Percentiles rank a stretch among this genome's conserved stretches.
Conservation (phyloP, 2,888 invertebrate genomes). For the Tortricodes alternella region DNA sequence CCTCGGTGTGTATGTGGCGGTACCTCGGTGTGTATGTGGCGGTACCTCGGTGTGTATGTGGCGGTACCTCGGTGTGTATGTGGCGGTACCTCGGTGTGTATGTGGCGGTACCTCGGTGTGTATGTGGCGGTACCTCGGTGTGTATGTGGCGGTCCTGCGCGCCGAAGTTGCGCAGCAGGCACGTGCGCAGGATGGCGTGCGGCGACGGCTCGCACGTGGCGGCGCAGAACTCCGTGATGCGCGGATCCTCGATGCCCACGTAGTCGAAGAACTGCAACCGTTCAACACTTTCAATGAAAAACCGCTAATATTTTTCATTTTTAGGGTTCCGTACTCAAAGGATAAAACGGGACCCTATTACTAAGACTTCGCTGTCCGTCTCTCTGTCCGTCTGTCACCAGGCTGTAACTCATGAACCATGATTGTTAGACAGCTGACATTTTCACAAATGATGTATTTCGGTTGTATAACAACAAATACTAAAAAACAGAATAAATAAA, state of each 20-base stretch:
- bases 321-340: no score
- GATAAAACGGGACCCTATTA: no score
- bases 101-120: slow-evolving; percentile 84
- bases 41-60: not conserved
- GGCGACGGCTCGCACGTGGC: slow-evolving; percentile 98
- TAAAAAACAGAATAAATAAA: no score
- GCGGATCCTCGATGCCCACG: slow-evolving; percentile 95
- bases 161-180: slow-evolving; percentile 95
- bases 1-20: no score
- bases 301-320: no score
- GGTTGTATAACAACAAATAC: no score
- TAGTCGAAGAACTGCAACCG: slow-evolving; percentile 91
- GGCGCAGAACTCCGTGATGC: slow-evolving; percentile 97
- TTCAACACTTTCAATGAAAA: slow-evolving; percentile 22
- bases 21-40: not conserved
- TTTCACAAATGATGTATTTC: no score
- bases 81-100: not conserved
- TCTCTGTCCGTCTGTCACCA: no score
- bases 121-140: slow-evolving; percentile 84
- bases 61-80: not conserved
- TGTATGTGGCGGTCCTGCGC: slow-evolving; percentile 94
- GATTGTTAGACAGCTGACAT: no score
- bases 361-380: no score
- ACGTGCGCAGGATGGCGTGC: slow-evolving; percentile 95
- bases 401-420: no score